Evolutionary conservation across 2,113 vertebrate species (phyloP), one percentile per base, ranked within the genome.

Genomic region (Lutjanus erythropterus): DNA sequence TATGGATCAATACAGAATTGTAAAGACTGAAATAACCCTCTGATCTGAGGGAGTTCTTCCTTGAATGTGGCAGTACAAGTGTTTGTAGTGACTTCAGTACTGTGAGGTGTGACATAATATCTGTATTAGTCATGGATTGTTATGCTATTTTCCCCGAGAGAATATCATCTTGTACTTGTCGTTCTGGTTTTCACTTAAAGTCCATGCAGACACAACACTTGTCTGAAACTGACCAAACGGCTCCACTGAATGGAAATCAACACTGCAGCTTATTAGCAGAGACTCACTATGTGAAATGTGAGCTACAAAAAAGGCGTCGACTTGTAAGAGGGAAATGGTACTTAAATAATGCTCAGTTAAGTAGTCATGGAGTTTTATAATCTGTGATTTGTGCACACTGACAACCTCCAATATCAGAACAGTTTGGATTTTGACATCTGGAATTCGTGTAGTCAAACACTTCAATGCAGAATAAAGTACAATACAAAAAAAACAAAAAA

Each of bases 1-100:
- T 75, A 75, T 19, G 78, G 62, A 87, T 84, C 78, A 80, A 75
- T 84, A 37, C 44, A 49, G 50, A 61, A 70, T 31, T 58, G 64
- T 49, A 53, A 74, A 77, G 39, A 42, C 35, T 52, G 35, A 76
- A 78, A 69, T 47, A 70, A 72, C 41, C 25, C 21, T 79, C 46
- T 39, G 55, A 73, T 83, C 39, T 61, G 37, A 56, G 31, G 23
- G 12, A 66, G 44, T 12, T 33, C 64, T 69, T 83, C 49, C 37
- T 21, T 39, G 27, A 42, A 52, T 52, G 27, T 49, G 31, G 25
- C 58, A 58, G 23, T 10, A 19, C 21, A 39, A 47, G 69, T 75
- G 69, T 53, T 75, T 41, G 52, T 71, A 35, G 14, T 59, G 58
- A 62, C 53, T 75, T 64, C 16, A 25, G 27, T 15, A 44, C 23